These are phyloP conservation scores for Lepisosteus osseus DNA, from an alignment of 2,113 vertebrate species.

Conservation along the genomic window DNA sequence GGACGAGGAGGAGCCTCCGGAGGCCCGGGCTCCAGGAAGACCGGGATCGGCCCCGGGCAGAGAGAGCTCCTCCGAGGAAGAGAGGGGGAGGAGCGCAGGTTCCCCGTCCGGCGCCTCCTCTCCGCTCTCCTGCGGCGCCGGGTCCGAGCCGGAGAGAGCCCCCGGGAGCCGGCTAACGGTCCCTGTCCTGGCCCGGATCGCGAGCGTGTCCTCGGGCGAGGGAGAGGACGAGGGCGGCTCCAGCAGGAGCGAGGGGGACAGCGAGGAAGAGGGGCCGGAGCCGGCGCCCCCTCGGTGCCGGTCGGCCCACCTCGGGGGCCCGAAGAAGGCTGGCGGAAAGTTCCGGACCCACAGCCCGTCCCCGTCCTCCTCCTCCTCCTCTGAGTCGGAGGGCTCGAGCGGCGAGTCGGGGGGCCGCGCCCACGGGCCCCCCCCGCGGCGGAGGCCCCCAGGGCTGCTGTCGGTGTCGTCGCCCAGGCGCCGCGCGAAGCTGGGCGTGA, in stretches of 20 bases:
- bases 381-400: constrained; percentile 69
- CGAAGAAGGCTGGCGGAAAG: constrained; percentile 61
- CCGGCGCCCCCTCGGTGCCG: constrained; percentile 45
- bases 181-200: constrained; percentile 36
- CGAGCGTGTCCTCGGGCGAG: constrained; percentile 53
- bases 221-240: constrained; percentile 56
- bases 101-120: constrained; percentile 17
- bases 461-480: constrained; percentile 53
- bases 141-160: constrained; percentile 41
- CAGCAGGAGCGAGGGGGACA: constrained; percentile 69
- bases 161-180: constrained; percentile 34
- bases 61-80: not conserved
- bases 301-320: constrained; percentile 49
- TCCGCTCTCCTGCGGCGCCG: constrained; percentile 16
- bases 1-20: constrained; percentile 33
- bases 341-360: constrained; percentile 49
- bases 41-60: constrained; percentile 34
- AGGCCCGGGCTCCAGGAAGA: constrained; percentile 29
- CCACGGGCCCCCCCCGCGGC: constrained; percentile 48
- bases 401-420: constrained; percentile 49
- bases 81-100: no score
- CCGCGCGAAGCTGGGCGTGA: constrained; percentile 41
- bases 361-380: constrained; percentile 51
- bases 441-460: constrained; percentile 36
- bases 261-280: constrained; percentile 61